Evolutionary conservation across 2,113 vertebrate genomes (phyloP).

Genomic region (Gasterosteus aculeatus): DNA sequence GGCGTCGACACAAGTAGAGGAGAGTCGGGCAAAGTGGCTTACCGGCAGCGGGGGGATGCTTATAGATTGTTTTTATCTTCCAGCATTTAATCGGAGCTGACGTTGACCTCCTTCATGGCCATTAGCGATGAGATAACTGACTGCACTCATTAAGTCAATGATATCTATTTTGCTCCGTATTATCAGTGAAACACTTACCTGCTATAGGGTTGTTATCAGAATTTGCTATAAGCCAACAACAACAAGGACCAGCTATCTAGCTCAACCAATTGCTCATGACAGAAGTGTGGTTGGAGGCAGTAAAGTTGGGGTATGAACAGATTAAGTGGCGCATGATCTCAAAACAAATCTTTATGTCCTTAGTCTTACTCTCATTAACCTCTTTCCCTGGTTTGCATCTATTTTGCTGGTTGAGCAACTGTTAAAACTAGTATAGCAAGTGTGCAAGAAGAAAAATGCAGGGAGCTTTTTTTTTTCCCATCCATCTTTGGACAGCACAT

Average conservation of each 20-base stretch:
- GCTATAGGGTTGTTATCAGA: background rate
- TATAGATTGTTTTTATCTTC: background rate
- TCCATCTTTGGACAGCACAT: background rate
- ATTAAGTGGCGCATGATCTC: background rate
- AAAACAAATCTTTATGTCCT: background rate
- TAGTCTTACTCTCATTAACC: background rate
- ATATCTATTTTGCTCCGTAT: background rate
- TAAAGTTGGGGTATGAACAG: background rate
- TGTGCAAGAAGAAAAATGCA: background rate
- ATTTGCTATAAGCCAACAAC: background rate
- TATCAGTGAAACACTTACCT: background rate
- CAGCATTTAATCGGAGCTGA: background rate
- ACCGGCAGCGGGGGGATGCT: background rate
- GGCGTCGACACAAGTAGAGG: slow-evolving; percentile 28
- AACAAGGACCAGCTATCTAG: background rate
- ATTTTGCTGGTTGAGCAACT: background rate
- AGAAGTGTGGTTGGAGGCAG: slow-evolving; percentile 1
- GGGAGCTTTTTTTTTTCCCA: background rate
- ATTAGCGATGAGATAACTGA: background rate
- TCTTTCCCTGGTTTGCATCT: background rate
- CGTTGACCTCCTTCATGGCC: background rate
- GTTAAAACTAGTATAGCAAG: background rate
- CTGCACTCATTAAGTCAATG: background rate
- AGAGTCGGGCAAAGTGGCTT: slow-evolving; percentile 13
- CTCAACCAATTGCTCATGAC: slow-evolving; percentile 9